Evolutionary conservation across 2,113 vertebrate species (phyloP), one percentile per base, ranked within the genome.

Genomic region (Malurus melanocephalus): DNA sequence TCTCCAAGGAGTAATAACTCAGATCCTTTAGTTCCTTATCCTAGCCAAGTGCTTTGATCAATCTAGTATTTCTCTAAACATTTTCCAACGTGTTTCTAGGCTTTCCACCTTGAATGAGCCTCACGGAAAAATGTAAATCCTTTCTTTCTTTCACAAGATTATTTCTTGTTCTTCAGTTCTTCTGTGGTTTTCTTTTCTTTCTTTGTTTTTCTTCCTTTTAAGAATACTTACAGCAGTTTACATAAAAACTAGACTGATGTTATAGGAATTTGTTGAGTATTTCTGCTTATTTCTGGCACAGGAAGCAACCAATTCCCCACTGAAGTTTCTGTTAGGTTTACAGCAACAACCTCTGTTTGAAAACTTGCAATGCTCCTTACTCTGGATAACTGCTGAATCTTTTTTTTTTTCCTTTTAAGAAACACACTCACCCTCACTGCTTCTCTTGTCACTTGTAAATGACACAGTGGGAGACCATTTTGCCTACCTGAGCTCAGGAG

Each of bases 71-170:
- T 81, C 64, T 93, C 53, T 89, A 72, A 88, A 93, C 65, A 57
- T 86, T 89, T 92, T 65, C 80, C 83, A 93, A 16, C 45, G 43
- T 62, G 53, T 86, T 91, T 84, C 38, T 84, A 45, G 26, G 73
- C 35, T 88, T 93, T 95, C 66, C 13, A 61, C 74, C 77, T 92
- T 88, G 49, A 91, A 83, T 49, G 53, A 94, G 76, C 85, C 91
- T 84, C 90, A 81, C 19, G 56, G 77, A 84, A 93, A 88, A 88
- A 95, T 73, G 33, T 51, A 90, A 88, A 61, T 33, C 11, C 14
- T 56, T 88, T 89, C 78, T 65, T 60, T 33, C 62, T 71, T 76
- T 35, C 65, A 45, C 51, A 42, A 88, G 57, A 88, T 75, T 84
- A 35, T 74, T 91, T 86, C 60, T 91, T 1, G 1, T 61, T 92